Conservation (phyloP, 2,797 vertebrate genomes). For the Ctenochaetus hawaiiensis region DNA sequence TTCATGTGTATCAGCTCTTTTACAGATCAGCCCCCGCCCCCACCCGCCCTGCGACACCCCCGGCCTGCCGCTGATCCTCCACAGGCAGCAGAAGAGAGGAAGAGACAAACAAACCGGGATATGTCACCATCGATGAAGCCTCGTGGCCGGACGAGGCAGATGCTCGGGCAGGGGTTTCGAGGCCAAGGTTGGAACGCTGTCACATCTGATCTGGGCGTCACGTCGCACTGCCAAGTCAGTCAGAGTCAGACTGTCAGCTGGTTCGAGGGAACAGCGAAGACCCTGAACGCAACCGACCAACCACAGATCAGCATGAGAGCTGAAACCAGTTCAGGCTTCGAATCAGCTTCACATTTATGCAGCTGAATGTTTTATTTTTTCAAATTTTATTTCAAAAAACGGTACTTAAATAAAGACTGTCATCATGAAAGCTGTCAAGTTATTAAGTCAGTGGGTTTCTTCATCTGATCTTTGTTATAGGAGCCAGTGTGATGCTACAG, state of each 20-base stretch:
- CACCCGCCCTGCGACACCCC: background rate
- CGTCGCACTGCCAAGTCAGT: conserved; percentile 40
- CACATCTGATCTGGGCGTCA: conserved; percentile 54
- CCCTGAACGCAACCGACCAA: conserved; percentile 4
- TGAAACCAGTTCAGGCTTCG: background rate
- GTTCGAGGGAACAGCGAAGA: conserved; percentile 22
- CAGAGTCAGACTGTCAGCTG: conserved; percentile 34
- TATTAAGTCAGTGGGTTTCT: background rate
- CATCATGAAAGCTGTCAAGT: too few relatives aligned
- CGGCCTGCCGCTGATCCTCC: conserved; percentile 47
- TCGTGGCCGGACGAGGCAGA: conserved; percentile 55
- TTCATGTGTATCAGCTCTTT: conserved; percentile 46
- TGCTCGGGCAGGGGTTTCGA: conserved; percentile 38
- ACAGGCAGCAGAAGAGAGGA: conserved; percentile 23
- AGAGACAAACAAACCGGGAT: conserved; percentile 53
- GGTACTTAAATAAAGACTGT: background rate
- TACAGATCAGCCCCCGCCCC: conserved; percentile 1
- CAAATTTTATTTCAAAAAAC: background rate
- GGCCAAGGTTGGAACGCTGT: conserved; percentile 57
- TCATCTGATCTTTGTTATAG: background rate
- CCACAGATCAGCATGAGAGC: background rate
- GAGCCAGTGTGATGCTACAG: background rate
- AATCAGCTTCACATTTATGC: background rate
- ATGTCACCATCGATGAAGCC: conserved; percentile 47
- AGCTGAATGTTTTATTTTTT: background rate